These are phyloP conservation scores for Criorhina ranunculi DNA, from an alignment of 2,888 invertebrate genomes.

Conservation along the genomic window DNA sequence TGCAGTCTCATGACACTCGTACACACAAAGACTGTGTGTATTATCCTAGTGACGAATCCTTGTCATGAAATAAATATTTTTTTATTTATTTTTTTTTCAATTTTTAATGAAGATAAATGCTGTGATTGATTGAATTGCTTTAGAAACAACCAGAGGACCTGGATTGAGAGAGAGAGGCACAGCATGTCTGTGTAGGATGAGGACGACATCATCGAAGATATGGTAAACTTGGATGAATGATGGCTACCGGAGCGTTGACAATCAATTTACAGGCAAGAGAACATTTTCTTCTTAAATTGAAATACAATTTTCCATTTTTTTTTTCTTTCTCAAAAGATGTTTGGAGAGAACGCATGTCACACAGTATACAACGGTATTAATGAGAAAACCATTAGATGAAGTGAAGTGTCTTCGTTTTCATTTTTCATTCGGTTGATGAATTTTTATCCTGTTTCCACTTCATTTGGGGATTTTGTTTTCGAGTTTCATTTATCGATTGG, in stretches of 20 bases:
- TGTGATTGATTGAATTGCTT: conserved; percentile 51
- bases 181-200: not conserved
- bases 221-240: conserved; percentile 44
- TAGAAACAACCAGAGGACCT: not conserved
- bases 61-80: not conserved
- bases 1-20: too few relatives aligned
- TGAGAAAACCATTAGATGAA: conserved; percentile 50
- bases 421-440: conserved; percentile 60
- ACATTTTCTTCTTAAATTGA: conserved; percentile 29
- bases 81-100: conserved; percentile 5
- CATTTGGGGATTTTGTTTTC: conserved; percentile 36
- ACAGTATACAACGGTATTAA: conserved; percentile 33
- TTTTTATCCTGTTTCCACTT: conserved; percentile 60
- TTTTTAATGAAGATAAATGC: conserved; percentile 50
- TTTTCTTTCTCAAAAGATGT: too few relatives aligned
- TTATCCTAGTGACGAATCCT: conserved; percentile 3
- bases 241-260: conserved; percentile 37
- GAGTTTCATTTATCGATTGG: not conserved
- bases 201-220: conserved; percentile 33
- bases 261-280: conserved; percentile 32
- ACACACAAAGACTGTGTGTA: too few relatives aligned
- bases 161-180: not conserved
- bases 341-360: not conserved
- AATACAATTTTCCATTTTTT: conserved; percentile 18
- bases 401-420: conserved; percentile 42